Evolutionary conservation across 1,140 invertebrate genomes (phyloP).

Genomic region (Globodera rostochiensis): DNA sequence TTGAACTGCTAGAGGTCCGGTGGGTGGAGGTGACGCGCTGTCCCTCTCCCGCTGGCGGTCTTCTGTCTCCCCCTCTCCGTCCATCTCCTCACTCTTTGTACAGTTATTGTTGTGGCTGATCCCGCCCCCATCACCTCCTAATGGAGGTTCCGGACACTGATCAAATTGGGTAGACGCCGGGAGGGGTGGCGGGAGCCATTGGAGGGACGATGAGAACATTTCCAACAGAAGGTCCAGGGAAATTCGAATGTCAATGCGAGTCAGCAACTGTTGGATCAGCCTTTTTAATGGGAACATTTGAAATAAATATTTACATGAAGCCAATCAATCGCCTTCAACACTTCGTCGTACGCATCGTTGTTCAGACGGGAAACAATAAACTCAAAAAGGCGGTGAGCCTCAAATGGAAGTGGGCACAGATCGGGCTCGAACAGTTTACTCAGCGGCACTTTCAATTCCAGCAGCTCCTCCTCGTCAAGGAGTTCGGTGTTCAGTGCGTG

Average conservation of each 20-base stretch:
- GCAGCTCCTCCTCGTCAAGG: constrained; percentile 85
- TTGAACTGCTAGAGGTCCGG: constrained; percentile 75
- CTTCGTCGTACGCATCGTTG: constrained; percentile 80
- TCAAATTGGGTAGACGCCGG: constrained; percentile 67
- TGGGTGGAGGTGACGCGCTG: constrained; percentile 8
- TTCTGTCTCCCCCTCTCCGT: background rate
- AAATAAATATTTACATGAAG: constrained; percentile 75
- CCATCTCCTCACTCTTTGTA: background rate
- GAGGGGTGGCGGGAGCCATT: constrained; percentile 4
- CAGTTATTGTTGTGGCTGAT: background rate
- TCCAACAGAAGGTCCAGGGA: constrained; percentile 81
- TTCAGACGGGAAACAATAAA: constrained; percentile 86
- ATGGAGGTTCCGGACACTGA: background rate
- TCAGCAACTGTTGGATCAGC: constrained; percentile 74
- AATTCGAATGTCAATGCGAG: constrained; percentile 83
- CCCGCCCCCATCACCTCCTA: background rate
- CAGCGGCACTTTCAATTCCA: constrained; percentile 86
- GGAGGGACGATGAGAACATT: constrained; percentile 72
- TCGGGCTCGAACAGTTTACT: constrained; percentile 95
- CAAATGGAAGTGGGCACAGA: constrained; percentile 89
- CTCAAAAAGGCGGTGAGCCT: constrained; percentile 88
- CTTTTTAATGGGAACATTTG: background rate
- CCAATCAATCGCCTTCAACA: constrained; percentile 91
- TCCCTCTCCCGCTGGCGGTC: constrained; percentile 13
- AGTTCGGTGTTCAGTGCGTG: constrained; percentile 88